Evolutionary conservation across 2,113 vertebrate genomes (phyloP).

Genomic region (Macheiramphus alcinus): DNA sequence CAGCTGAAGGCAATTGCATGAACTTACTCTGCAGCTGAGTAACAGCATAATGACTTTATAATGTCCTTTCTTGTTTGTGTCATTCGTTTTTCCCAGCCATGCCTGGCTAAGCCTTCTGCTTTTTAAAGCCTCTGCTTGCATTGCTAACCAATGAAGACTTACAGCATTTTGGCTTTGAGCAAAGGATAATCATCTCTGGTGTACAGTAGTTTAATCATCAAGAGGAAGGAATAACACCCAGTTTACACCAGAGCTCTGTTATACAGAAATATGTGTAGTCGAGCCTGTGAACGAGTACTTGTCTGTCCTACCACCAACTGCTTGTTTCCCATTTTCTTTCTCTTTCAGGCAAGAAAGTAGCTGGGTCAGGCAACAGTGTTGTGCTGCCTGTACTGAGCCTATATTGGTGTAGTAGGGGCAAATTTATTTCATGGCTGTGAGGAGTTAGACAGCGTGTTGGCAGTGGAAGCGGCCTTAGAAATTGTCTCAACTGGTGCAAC

Average conservation of each 20-base stretch:
- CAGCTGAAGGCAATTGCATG: background rate
- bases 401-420: background rate
- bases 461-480: background rate
- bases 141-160: background rate
- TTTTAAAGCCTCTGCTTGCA: background rate
- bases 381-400: background rate
- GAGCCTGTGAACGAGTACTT: background rate
- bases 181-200: background rate
- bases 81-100: background rate
- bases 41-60: background rate
- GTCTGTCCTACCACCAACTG: background rate
- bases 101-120: background rate
- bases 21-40: background rate
- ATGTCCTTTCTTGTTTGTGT: background rate
- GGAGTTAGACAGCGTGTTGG: background rate
- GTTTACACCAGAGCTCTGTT: background rate
- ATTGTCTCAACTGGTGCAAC: background rate
- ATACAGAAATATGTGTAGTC: accelerated
- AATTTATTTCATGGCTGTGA: background rate
- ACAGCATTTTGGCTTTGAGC: background rate
- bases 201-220: background rate
- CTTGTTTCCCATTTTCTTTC: background rate
- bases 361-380: background rate
- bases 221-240: background rate
- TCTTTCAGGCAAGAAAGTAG: background rate